These are phyloP conservation scores for Micrastur ruficollis DNA, from an alignment of 2,797 vertebrate genomes.

Conservation along the genomic window DNA sequence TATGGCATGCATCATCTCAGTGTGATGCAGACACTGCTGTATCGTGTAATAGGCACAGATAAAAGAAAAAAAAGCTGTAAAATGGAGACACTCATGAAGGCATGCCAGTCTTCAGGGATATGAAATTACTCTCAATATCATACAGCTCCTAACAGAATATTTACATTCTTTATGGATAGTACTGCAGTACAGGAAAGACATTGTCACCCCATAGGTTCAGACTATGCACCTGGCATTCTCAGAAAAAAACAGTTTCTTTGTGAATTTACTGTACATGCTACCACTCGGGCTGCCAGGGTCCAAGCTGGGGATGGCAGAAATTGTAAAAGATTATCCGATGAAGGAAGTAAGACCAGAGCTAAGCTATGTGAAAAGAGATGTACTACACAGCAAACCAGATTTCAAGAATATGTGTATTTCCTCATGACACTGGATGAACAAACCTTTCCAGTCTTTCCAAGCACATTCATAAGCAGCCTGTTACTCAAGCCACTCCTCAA, in stretches of 20 bases:
- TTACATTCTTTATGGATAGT: neutral
- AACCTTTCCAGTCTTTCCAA: neutral
- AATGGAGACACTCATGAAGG: neutral
- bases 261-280: neutral
- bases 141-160: neutral
- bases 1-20: neutral
- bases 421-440: neutral
- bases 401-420: neutral
- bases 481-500: neutral
- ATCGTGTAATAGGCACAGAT: neutral
- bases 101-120: neutral
- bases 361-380: neutral
- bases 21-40: neutral
- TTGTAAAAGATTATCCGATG: neutral
- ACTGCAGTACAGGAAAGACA: neutral
- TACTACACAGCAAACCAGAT: neutral
- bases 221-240: neutral
- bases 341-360: neutral
- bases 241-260: neutral
- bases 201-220: neutral
- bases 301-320: neutral
- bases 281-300: neutral
- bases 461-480: neutral
- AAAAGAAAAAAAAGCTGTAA: neutral
- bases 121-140: neutral